Base-by-base conservation (phyloP, 2,888 invertebrate genomes). In the Galerucella nymphaeae region DNA sequence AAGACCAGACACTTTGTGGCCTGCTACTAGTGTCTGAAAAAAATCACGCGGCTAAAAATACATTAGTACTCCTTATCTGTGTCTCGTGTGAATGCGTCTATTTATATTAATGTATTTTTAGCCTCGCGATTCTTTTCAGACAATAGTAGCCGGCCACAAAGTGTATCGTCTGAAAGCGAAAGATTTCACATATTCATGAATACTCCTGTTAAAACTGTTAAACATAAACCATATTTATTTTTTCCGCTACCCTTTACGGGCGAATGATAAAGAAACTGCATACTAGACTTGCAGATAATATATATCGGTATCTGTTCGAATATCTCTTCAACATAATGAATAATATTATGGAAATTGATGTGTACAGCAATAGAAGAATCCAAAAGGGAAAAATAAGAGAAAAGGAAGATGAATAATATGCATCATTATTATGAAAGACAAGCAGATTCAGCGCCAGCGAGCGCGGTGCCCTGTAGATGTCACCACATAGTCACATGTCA, bases 401-500 rank as follows among this genome's bases (percentile, higher is more conserved):
- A 4, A 41, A 63, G 45, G 42, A 45, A 70, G 55, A 64, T 63
- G 57, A 70, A 63, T 45, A 70, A 63, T 70, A 57, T 38, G 23
- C 70, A 30, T 70, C 70, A 70, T 70, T 70, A 70, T n/a, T 64
- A 64, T 63, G 63, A 70, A 38, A 63, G 63, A 70, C 63, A 63
- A 63, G 70, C 63, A 45, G 59, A 38, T 16, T 38, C 20, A 66
- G 55, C 20, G 66, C 42, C 66, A 45, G 23, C 16, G 41, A 41
- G 18, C 61, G 16, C 48, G 65, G 30, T 67, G 18, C 61, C 50
- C 67, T 59, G 61, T 48, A 67, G 50, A 67, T 67, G 67, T 67
- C 67, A 61, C 59, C 10, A 62, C 59, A 41, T 48, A 57, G 41
- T 13, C 67, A 61, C 59, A 59, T 67, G 67, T 67, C 67, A 59